Evolutionary conservation across 2,888 invertebrate species (phyloP).

Genomic region (Cylloceria caligata): DNA sequence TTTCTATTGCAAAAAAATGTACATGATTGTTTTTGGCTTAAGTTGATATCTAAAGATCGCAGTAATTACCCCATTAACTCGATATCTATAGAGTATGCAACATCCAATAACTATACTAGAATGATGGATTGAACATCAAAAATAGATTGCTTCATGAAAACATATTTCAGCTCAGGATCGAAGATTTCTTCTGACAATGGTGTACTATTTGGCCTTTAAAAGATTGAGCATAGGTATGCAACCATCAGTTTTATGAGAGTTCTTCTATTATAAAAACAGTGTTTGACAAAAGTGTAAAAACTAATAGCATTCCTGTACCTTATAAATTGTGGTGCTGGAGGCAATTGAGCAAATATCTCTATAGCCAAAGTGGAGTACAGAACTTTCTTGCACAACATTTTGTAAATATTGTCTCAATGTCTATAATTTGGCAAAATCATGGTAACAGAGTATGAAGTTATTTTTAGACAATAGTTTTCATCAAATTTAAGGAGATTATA

Average conservation of each 20-base stretch:
- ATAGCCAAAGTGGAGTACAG: no score
- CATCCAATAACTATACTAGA: neutral
- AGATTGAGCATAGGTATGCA: slow-evolving; percentile 73
- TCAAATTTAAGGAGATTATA: no score
- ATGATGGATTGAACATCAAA: neutral
- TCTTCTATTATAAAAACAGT: slow-evolving; percentile 9
- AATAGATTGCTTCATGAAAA: slow-evolving; percentile 41
- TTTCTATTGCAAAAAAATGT: neutral
- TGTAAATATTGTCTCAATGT: no score
- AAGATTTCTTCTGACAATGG: slow-evolving; percentile 59
- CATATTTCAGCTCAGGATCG: slow-evolving; percentile 55
- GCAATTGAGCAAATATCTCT: neutral
- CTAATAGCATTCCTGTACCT: slow-evolving; percentile 19
- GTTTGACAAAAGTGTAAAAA: slow-evolving; percentile 1
- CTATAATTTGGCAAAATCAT: no score
- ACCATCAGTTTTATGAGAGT: slow-evolving; percentile 54
- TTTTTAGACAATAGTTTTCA: no score
- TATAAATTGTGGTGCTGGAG: neutral
- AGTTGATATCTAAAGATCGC: neutral
- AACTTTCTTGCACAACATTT: no score
- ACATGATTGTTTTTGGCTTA: neutral
- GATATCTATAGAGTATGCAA: neutral
- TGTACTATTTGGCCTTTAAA: slow-evolving; percentile 67
- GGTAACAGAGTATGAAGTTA: no score
- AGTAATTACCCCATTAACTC: neutral